These are phyloP conservation scores for Biston betularia DNA, from an alignment of 2,888 invertebrate species.

Conservation along the genomic window DNA sequence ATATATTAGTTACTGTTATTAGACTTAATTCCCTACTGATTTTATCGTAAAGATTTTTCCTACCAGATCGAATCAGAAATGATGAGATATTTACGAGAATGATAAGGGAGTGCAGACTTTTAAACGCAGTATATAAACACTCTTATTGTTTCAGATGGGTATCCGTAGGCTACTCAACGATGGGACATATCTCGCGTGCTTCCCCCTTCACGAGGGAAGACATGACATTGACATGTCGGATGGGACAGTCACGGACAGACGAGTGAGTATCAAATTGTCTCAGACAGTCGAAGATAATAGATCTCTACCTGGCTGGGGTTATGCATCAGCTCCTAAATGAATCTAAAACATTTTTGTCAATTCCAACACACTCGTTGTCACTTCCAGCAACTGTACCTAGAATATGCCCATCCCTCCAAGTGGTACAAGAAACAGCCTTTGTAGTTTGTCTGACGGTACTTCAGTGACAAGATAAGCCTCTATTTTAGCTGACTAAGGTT, in stretches of 20 bases:
- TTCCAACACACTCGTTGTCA: slow-evolving; percentile 7
- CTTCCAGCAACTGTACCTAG: slow-evolving; percentile 92
- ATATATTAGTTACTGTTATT: no score
- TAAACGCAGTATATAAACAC: background rate
- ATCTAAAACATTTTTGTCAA: background rate
- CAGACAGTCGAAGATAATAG: no score
- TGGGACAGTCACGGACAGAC: slow-evolving; percentile 90
- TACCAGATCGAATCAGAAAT: no score
- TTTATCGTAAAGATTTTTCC: no score
- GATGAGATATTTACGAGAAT: no score
- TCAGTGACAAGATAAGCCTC: slow-evolving; percentile 96
- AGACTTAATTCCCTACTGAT: no score
- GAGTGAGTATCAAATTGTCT: slow-evolving; percentile 76
- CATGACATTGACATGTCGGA: slow-evolving; percentile 89
- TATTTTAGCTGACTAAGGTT: slow-evolving; percentile 98
- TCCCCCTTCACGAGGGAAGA: slow-evolving; percentile 95
- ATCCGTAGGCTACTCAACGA: slow-evolving; percentile 94
- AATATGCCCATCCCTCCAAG: slow-evolving; percentile 96
- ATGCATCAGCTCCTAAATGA: no score
- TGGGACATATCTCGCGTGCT: slow-evolving; percentile 93
- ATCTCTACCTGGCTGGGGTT: no score
- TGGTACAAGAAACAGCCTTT: slow-evolving; percentile 98
- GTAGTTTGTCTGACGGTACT: slow-evolving; percentile 94
- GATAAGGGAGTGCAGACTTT: no score
- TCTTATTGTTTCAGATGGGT: slow-evolving; percentile 87